Base-by-base conservation (phyloP, 2,888 invertebrate species). In the Dynastes maya region DNA sequence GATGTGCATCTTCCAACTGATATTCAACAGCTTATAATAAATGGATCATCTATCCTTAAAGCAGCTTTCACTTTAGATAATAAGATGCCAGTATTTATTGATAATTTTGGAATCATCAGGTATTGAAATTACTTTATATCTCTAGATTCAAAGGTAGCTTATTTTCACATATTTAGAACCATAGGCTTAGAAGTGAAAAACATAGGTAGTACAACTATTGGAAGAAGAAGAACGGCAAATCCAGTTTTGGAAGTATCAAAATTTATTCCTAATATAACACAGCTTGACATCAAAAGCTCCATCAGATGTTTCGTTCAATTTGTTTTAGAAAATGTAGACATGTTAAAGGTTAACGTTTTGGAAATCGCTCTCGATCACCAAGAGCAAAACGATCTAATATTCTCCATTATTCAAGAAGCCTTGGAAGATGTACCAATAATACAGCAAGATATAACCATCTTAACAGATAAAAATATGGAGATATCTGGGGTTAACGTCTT, bases 141-240 rank as follows among this genome's bases (percentile, higher is more conserved):
- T 32, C 32, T 32, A 32, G 4, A 32, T 32, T 32, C 2, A 32
- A 32, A 32, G 32, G 2, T 32, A 32, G 32, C 32, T 32, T 32
- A 32, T 32, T 32, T 22, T 22, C 0, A 1, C 32, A 32, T 32
- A 32, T 4, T 32, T 6, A 58, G 93, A 81, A 92, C 94, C 77
- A 96, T 95, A 67, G 95, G 95, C 79, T 93, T 96, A 0, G 94
- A 95, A 88, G 89, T 97, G 5, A 91, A 93, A 75, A 96, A 96
- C 2, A 89, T 97, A 0, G 92, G 94, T 82, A 95, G 95, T 0
- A 94, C 93, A 78, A 91, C 94, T 0, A 95, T 97, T 61, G 91
- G 94, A 0, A 91, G 93, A 82, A 91, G 92, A 65, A 90, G 92
- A 80, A 92, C 93, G 16, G 93, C 93, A 11, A 90, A 93, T 16